Conservation (phyloP, 35 echinoderm and acorn worm species). For the Apostichopus californicus region DNA sequence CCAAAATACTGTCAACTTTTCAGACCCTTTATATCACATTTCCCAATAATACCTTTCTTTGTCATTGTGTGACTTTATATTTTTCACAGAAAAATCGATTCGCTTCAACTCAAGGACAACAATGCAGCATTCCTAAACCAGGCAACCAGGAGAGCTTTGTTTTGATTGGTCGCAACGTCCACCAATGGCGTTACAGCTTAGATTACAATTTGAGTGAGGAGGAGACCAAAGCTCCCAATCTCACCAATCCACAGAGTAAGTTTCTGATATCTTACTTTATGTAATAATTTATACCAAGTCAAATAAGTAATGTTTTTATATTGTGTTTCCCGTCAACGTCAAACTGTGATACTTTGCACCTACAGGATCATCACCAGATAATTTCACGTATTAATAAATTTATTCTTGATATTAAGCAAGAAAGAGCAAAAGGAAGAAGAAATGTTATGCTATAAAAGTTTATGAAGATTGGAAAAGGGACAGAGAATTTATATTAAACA, state of each 20-base stretch:
- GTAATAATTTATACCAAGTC: neutral
- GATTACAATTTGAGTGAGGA: constrained; percentile 67
- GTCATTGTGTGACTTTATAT: neutral
- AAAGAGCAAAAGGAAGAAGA: too few species aligned
- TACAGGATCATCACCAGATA: too few species aligned
- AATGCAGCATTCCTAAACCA: constrained; percentile 36
- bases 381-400: too few species aligned
- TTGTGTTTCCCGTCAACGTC: too few species aligned
- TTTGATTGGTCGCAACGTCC: constrained; percentile 92
- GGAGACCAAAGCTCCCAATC: constrained; percentile 51
- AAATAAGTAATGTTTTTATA: too few species aligned
- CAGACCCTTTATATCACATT: too few species aligned
- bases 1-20: too few species aligned
- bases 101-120: neutral
- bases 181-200: constrained; percentile 92
- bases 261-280: neutral
- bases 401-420: too few species aligned
- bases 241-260: constrained; percentile 86
- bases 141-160: constrained; percentile 68
- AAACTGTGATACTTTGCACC: too few species aligned
- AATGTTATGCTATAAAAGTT: too few species aligned
- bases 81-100: constrained; percentile 45
- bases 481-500: too few species aligned
- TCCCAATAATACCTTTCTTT: neutral
- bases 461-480: too few species aligned